Conservation (phyloP, 2,888 invertebrate genomes). For the Pheosia tremula region DNA sequence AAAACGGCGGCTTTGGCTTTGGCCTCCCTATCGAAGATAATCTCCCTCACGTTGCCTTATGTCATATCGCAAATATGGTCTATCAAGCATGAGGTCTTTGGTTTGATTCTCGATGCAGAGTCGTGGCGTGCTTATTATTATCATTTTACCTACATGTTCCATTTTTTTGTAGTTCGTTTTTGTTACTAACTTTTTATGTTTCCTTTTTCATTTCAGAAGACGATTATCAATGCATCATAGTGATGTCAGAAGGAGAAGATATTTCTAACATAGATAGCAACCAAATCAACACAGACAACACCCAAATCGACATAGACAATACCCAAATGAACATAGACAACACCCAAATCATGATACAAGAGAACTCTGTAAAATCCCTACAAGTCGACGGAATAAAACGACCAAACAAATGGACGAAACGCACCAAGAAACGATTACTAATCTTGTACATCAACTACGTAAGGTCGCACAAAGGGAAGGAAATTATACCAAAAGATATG, state of each 20-base stretch:
- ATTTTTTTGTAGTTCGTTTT: neutral
- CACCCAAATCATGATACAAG: constrained; percentile 39
- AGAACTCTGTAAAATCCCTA: too few relatives aligned
- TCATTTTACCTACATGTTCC: neutral
- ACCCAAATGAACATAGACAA: constrained; percentile 52
- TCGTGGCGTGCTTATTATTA: neutral
- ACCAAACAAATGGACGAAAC: constrained; percentile 61
- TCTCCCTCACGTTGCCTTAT: too few relatives aligned
- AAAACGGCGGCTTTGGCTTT: too few relatives aligned
- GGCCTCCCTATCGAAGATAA: too few relatives aligned
- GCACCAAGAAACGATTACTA: constrained; percentile 59
- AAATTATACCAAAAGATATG: constrained; percentile 60
- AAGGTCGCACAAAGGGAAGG: constrained; percentile 53
- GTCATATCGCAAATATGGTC: too few relatives aligned
- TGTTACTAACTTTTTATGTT: neutral
- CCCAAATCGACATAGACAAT: constrained; percentile 50
- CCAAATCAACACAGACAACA: constrained; percentile 42
- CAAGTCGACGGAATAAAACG: constrained; percentile 14
- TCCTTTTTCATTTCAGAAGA: constrained; percentile 62
- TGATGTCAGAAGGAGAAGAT: constrained; percentile 71
- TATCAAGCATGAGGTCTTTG: too few relatives aligned
- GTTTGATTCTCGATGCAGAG: neutral
- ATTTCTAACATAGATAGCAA: constrained; percentile 49
- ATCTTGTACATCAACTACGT: constrained; percentile 65
- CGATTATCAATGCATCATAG: constrained; percentile 75